Evolutionary conservation across 1,140 invertebrate species (phyloP).

Genomic region (Lepidurus arcticus): DNA sequence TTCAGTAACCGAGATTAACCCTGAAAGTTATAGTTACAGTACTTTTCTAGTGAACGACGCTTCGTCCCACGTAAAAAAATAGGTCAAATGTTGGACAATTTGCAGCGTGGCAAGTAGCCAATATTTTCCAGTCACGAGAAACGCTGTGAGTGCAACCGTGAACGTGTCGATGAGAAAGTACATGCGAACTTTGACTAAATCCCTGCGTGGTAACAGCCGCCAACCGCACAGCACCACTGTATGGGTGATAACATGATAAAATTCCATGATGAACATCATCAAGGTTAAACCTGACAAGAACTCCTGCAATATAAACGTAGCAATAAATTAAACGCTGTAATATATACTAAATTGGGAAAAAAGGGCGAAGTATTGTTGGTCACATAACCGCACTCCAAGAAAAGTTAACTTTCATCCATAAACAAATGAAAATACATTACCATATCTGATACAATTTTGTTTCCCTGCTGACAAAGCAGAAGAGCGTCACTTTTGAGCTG

Average conservation of each 20-base stretch:
- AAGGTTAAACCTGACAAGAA: not conserved
- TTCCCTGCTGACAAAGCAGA: too few species aligned
- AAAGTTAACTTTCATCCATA: too few species aligned
- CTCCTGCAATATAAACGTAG: not conserved
- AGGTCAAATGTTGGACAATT: slow-evolving; percentile 27
- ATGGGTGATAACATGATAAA: slow-evolving; percentile 16
- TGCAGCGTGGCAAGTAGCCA: slow-evolving; percentile 23
- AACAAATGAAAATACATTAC: too few species aligned
- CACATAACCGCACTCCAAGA: too few species aligned
- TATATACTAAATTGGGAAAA: too few species aligned
- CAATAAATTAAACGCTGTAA: too few species aligned
- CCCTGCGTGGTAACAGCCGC: slow-evolving; percentile 28
- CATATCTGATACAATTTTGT: too few species aligned
- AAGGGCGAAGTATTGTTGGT: too few species aligned
- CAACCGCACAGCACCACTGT: not conserved
- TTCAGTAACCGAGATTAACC: not conserved
- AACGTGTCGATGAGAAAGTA: slow-evolving; percentile 33
- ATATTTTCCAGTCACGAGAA: slow-evolving; percentile 27
- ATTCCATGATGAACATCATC: not conserved
- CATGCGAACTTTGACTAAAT: slow-evolving; percentile 27
- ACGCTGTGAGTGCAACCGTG: slow-evolving; percentile 27
- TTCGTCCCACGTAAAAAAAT: slow-evolving; percentile 32
- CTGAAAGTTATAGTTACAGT: not conserved
- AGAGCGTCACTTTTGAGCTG: too few species aligned
- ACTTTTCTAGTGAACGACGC: slow-evolving; percentile 28